phyloP scores from a whole-genome alignment of 2,888 invertebrate species.

The Chrysolina americana region DNA sequence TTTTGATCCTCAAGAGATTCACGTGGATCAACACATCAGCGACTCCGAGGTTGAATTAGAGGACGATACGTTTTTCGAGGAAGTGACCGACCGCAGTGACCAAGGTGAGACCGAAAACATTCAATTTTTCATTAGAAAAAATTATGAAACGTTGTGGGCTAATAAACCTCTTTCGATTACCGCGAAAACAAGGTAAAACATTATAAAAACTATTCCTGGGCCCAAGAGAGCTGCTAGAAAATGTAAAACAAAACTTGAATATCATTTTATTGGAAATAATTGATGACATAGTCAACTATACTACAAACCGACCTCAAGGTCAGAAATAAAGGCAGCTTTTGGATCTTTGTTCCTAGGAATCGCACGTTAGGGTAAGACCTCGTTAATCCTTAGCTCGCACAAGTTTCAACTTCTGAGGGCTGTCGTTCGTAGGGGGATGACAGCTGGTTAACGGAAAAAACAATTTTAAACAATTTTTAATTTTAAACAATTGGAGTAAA shows the following conservation, averaged over 20 bases:
- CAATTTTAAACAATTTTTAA: no score
- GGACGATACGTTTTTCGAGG: constrained; percentile 5
- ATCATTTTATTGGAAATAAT: constrained; percentile 5
- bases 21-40: not conserved
- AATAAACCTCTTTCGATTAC: constrained; percentile 2
- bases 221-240: constrained; percentile 3
- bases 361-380: no score
- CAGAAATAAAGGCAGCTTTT: constrained; percentile 10
- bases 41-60: constrained; percentile 12
- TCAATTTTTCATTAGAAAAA: not conserved
- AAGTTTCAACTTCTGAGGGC: no score
- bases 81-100: constrained; percentile 12
- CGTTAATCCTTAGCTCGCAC: no score
- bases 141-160: constrained; percentile 7
- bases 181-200: not conserved
- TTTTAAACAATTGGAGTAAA: no score
- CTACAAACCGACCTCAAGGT: constrained; percentile 5
- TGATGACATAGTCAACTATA: constrained; percentile 13
- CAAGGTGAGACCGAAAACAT: constrained; percentile 5
- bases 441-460: no score
- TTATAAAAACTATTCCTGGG: constrained; percentile 8
- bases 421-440: no score
- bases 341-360: no score
- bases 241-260: not conserved
- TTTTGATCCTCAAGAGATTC: constrained; percentile 11